These are phyloP conservation scores for Villa cingulata DNA, from an alignment of 2,888 invertebrate genomes.

Conservation along the genomic window DNA sequence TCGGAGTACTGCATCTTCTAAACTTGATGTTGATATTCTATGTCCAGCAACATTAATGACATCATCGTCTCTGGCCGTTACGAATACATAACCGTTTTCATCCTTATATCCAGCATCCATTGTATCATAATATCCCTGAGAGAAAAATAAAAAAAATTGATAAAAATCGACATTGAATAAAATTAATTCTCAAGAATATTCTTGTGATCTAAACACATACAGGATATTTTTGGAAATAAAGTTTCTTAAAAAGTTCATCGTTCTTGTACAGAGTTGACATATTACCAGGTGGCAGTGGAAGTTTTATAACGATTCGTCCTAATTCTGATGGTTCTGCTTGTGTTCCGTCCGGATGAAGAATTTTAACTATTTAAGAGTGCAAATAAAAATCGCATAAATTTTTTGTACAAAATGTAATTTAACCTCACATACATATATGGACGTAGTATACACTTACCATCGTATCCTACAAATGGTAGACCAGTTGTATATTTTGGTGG, in stretches of 20 bases:
- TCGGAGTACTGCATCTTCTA: slow-evolving; percentile 82
- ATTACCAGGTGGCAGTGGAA: slow-evolving; percentile 82
- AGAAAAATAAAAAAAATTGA: background rate
- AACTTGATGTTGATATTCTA: slow-evolving; percentile 71
- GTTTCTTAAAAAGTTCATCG: slow-evolving; percentile 62
- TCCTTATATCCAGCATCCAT: slow-evolving; percentile 89
- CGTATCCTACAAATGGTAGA: slow-evolving; percentile 77
- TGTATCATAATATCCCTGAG: slow-evolving; percentile 54
- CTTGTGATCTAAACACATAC: slow-evolving; percentile 40
- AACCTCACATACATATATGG: no score
- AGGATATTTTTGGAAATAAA: slow-evolving; percentile 70
- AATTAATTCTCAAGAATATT: background rate
- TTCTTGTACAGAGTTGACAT: slow-evolving; percentile 71
- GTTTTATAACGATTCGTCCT: slow-evolving; percentile 67
- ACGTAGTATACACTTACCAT: slow-evolving; percentile 56
- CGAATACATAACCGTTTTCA: slow-evolving; percentile 70
- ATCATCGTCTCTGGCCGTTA: slow-evolving; percentile 85
- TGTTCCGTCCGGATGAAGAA: slow-evolving; percentile 53
- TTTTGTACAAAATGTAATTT: background rate
- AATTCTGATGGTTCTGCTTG: slow-evolving; percentile 57
- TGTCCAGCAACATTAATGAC: slow-evolving; percentile 91
- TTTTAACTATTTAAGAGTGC: slow-evolving; percentile 39
- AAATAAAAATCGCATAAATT: background rate
- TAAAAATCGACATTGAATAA: no score
- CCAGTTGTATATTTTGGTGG: slow-evolving; percentile 71